Evolutionary conservation across 2,888 invertebrate genomes (phyloP), one percentile per base, ranked within the genome.

Genomic region (Drosophila algonquin): DNA sequence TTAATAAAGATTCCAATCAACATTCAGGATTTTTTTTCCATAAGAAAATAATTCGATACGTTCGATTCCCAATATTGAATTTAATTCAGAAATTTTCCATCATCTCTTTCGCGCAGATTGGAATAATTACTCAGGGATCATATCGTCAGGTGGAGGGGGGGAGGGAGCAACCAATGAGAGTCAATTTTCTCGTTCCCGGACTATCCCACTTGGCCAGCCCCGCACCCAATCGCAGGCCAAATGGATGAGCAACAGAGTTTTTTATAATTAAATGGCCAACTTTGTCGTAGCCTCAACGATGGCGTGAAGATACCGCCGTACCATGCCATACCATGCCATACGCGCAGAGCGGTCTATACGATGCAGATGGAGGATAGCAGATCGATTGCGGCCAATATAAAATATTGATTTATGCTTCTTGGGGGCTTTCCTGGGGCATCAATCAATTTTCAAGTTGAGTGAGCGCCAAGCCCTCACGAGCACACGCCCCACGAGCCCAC

Each of bases 371-470:
- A 14, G 46, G 7, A 40, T n/a, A 40, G 44, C 44, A 30, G 70
- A 57, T 63, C 48, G 57, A 69, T 59, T 59, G 70, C 32, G 52
- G 48, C 71, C 71, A 72, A 72, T 72, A 72, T 73, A 72, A 72
- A 73, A 72, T 74, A 80, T 80, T 79, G 80, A 79, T 80, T 79
- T 80, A 79, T 79, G 77, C 53, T 62, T 40, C 40, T 40, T 40
- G 40, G 14, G n/a, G 40, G 81, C 79, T 73, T 70, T 63, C 54
- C 54, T 58, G 54, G 53, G 73, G 79, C 82, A 83, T 83, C 83
- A 83, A 83, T 83, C 83, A 83, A 79, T 79, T 77, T 80, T 76
- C 71, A 76, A 71, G 67, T 73, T 73, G 77, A 75, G 53, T 69
- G 73, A 77, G 75, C 75, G 81, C 75, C 79, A 64, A 60, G 69